Conservation (phyloP, 2,888 invertebrate genomes). For the Scelioninae gen. 1 region DNA sequence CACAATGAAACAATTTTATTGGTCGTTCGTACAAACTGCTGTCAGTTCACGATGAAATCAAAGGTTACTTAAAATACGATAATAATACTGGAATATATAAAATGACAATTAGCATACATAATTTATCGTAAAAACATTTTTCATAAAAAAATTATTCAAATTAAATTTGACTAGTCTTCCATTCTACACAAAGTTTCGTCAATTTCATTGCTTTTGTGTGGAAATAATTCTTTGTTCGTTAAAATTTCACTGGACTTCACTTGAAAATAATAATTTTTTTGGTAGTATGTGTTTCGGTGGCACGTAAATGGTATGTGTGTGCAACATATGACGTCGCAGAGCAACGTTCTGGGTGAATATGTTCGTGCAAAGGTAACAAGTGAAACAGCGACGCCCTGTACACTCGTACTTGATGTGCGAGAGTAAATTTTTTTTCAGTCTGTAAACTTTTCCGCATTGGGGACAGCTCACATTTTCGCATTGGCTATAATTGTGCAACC, state of each 20-base stretch:
- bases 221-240: conserved; percentile 24
- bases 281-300: conserved; percentile 75
- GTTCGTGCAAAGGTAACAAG: conserved; percentile 76
- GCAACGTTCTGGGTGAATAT: conserved; percentile 79
- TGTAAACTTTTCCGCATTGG: conserved; percentile 83
- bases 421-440: conserved; percentile 80
- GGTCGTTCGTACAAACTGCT: background rate
- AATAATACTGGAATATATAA: too few relatives aligned
- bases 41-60: background rate
- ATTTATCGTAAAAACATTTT: background rate
- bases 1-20: conserved; percentile 21
- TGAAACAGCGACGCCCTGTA: conserved; percentile 78
- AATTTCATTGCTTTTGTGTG: background rate
- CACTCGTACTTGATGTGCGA: conserved; percentile 84
- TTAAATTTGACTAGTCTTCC: conserved; percentile 13
- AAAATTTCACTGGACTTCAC: too few relatives aligned
- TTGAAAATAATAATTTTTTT: conserved; percentile 59
- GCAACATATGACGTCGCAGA: conserved; percentile 76
- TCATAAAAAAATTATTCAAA: background rate
- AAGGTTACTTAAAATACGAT: too few relatives aligned
- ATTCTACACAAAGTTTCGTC: conserved; percentile 16
- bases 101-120: too few relatives aligned
- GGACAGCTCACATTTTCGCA: conserved; percentile 75
- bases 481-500: conserved; percentile 25
- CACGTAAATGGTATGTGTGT: conserved; percentile 76